Evolutionary conservation across 1,140 invertebrate genomes (phyloP).

Genomic region (Spodoptera litura): DNA sequence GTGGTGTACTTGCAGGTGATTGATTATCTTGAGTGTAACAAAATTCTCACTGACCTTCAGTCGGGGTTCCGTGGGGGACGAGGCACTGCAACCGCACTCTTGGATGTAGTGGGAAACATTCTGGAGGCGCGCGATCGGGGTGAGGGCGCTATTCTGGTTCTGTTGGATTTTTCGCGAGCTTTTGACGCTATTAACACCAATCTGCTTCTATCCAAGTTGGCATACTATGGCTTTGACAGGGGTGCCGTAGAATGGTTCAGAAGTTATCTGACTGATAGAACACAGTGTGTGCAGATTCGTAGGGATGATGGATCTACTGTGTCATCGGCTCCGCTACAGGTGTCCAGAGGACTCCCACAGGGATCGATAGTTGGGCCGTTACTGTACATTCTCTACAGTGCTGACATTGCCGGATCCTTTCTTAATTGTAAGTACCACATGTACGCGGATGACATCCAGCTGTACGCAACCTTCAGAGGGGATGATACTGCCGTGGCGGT

Average conservation of each 20-base stretch:
- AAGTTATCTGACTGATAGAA: background rate
- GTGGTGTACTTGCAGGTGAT: slow-evolving; percentile 17
- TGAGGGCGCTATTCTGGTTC: background rate
- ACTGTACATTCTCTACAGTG: background rate
- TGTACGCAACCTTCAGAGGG: background rate
- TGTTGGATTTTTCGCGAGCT: slow-evolving; percentile 3
- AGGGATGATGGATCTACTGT: too few relatives aligned
- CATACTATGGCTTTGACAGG: too few relatives aligned
- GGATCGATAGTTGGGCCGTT: background rate
- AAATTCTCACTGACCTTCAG: background rate
- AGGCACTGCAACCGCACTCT: slow-evolving; percentile 12
- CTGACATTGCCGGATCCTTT: too few relatives aligned
- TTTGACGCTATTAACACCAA: too few relatives aligned
- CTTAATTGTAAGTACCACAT: too few relatives aligned
- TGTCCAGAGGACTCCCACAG: background rate
- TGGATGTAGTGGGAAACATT: too few relatives aligned
- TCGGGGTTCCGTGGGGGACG: background rate
- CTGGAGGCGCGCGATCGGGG: too few relatives aligned
- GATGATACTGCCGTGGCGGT: background rate
- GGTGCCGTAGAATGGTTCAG: too few relatives aligned
- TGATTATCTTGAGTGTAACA: slow-evolving; percentile 2
- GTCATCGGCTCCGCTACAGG: background rate
- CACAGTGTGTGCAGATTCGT: background rate
- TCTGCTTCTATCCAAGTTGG: too few relatives aligned
- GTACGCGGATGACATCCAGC: too few relatives aligned